A percentile compares a stretch with the other conserved stretches of the same genome.
Conservation (phyloP, 2,797 vertebrate genomes). For the Picus viridis region DNA sequence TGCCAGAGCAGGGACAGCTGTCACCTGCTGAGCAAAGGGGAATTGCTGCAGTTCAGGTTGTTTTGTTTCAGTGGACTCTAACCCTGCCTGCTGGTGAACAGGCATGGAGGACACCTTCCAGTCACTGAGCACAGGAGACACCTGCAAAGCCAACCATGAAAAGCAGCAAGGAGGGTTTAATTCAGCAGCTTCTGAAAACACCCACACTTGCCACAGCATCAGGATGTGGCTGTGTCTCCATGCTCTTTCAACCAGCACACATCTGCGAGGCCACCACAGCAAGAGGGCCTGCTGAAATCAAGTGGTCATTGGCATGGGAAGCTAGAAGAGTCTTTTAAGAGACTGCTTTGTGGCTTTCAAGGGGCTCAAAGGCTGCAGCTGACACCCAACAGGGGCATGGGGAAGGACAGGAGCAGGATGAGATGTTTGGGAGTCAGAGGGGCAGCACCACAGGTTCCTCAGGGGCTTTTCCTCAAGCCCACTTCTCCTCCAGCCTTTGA, state of each 20-base stretch:
- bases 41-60: neutral
- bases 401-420: rapidly evolving
- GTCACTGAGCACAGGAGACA: no score
- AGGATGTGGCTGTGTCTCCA: rapidly evolving
- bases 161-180: neutral
- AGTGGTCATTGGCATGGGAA: neutral
- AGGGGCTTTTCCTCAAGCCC: neutral
- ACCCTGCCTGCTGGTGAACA: neutral
- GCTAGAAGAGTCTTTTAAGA: neutral
- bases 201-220: neutral
- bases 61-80: neutral
- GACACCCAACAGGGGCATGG: rapidly evolving
- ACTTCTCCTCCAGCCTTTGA: neutral
- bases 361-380: neutral
- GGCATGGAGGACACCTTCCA: no score
- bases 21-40: neutral
- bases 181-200: neutral
- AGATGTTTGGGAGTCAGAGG: neutral
- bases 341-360: neutral
- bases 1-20: neutral
- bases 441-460: neutral
- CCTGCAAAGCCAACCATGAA: neutral
- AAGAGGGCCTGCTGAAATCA: neutral
- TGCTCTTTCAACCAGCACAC: neutral
- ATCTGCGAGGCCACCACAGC: neutral